Conservation (phyloP, 1,140 invertebrate species). For the Lordiphosa stackelbergi region DNA sequence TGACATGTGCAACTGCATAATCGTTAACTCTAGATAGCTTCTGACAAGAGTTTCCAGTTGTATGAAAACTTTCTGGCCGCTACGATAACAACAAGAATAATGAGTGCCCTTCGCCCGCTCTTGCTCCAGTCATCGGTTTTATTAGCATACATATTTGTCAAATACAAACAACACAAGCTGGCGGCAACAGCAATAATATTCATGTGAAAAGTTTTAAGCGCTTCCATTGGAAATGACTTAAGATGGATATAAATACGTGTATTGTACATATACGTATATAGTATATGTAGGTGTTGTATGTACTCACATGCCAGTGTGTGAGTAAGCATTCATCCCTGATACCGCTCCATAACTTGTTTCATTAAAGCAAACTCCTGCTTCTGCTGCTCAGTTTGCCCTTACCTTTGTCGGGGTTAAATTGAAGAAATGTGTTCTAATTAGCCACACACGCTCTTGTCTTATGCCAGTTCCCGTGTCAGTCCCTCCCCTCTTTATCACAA, state of each 20-base stretch:
- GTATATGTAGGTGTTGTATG: constrained; percentile 8
- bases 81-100: constrained; percentile 27
- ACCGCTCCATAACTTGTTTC: constrained; percentile 44
- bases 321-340: background rate
- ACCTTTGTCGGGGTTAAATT: constrained; percentile 60
- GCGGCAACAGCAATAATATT: constrained; percentile 44
- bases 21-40: constrained; percentile 20
- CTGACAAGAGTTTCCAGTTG: constrained; percentile 24
- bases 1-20: background rate
- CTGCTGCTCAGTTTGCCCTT: constrained; percentile 18
- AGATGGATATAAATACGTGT: constrained; percentile 15
- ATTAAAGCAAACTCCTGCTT: constrained; percentile 56
- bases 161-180: constrained; percentile 36
- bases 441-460: constrained; percentile 51
- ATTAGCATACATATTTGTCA: constrained; percentile 73
- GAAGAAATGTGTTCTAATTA: constrained; percentile 74
- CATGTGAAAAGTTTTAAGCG: constrained; percentile 65
- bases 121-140: constrained; percentile 40
- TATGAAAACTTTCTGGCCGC: constrained; percentile 33
- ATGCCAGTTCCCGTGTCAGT: constrained; percentile 1
- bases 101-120: constrained; percentile 20
- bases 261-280: constrained; percentile 11
- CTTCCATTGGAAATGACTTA: constrained; percentile 68
- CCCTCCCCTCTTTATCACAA: constrained; percentile 4
- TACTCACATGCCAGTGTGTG: background rate